Conservation (phyloP, 2,113 vertebrate genomes). For the Trochalopteron elliotii region DNA sequence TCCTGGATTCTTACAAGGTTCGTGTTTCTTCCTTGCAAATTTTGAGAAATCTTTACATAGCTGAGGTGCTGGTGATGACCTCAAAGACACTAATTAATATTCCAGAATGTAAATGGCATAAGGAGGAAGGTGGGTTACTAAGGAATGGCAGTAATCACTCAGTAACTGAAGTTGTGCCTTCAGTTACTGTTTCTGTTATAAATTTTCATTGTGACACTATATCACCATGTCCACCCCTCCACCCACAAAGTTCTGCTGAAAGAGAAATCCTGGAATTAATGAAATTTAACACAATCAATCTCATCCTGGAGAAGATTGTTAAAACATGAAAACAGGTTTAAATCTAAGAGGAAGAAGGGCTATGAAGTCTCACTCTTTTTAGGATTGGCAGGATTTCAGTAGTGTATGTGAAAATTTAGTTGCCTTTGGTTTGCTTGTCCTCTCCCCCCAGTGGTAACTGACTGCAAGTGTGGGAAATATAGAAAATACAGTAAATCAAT, state of each 20-base stretch:
- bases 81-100: constrained; percentile 47
- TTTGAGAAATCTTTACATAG: constrained; percentile 34
- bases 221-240: not conserved
- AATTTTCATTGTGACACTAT: not conserved
- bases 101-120: not conserved
- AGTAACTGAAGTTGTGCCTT: not conserved
- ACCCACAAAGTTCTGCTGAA: not conserved
- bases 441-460: not conserved
- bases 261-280: not conserved
- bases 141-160: not conserved
- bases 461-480: not conserved
- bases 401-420: not conserved
- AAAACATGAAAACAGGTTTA: not conserved
- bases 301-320: not conserved
- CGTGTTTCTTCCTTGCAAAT: not conserved
- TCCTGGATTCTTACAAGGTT: not conserved
- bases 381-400: not conserved
- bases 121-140: not conserved
- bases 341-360: not conserved
- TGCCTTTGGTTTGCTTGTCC: not conserved
- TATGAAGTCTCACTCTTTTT: not conserved
- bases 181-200: too few relatives aligned
- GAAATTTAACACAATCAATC: not conserved
- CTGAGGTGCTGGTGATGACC: not conserved
- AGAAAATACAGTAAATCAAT: not conserved